These are phyloP conservation scores for Lethocerus indicus DNA, from an alignment of 1,140 invertebrate genomes.

Conservation along the genomic window DNA sequence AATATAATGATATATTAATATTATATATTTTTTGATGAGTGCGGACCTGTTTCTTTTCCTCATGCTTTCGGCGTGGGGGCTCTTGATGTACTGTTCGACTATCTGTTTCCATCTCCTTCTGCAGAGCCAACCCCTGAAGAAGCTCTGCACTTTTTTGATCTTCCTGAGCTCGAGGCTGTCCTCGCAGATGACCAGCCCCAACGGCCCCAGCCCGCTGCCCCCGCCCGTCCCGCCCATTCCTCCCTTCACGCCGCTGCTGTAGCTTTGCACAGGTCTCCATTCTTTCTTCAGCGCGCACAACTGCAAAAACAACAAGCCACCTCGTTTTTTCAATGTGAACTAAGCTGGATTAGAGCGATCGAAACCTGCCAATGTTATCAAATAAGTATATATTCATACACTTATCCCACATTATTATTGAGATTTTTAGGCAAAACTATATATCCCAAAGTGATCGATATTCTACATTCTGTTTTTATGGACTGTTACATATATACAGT, in stretches of 20 bases:
- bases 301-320: no score
- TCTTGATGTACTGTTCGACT: constrained; percentile 88
- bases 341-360: no score
- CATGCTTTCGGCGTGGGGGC: constrained; percentile 88
- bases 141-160: constrained; percentile 91
- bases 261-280: constrained; percentile 36
- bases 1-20: no score
- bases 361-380: no score
- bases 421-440: no score
- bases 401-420: no score
- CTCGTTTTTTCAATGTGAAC: no score
- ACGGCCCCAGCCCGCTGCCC: constrained; percentile 10
- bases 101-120: constrained; percentile 90
- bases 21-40: background rate
- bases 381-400: no score
- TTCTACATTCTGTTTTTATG: no score
- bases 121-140: constrained; percentile 87
- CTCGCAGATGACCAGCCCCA: constrained; percentile 22
- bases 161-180: constrained; percentile 61
- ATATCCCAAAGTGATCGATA: no score
- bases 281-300: constrained; percentile 69
- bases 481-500: no score
- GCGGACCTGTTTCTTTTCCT: constrained; percentile 70
- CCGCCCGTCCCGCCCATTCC: constrained; percentile 12
- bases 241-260: no score